Evolutionary conservation across 1,140 invertebrate genomes (phyloP), one percentile per base, ranked within the genome.

Genomic region (Patella vulgata): DNA sequence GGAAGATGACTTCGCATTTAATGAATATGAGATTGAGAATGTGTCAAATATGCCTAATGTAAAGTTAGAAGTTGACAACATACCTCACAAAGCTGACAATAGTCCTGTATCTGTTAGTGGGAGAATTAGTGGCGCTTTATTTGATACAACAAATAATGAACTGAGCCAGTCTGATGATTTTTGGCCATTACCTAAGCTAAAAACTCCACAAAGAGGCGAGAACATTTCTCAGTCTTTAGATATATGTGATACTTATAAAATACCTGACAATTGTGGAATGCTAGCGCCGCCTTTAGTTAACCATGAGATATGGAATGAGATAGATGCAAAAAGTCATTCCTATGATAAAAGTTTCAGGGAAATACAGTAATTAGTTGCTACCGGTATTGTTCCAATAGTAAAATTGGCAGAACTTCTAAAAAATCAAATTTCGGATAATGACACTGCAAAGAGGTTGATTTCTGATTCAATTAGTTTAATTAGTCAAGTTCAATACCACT

Each of bases 261-360:
- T 55, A 36, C 53, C 53, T 12, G 53, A 40, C 17, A 55, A 55
- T 55, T 55, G 53, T 55, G 53, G 40, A 42, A 55, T 39, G 53
- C 14, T 25, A 39, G 17, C 21, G 21, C 53, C 2, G 12, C 53
- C 33, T 17, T 40, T 42, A 4, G 33, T 55, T 39, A 40, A 55
- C 25, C n/a, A 55, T 36, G 30, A 39, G 36, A 42, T 39, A 23
- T 55, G 36, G 31, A 25, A 9, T 5, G 12, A 19, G 12, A 40
- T 55, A 11, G 40, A 55, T 42, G 36, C 19, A 17, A 36, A 33
- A 23, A 28, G 31, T 36, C 31, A 42, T 19, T 21, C 53, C 5
- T 19, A 39, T 21, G 53, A 55, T 42, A 55, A 19, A 28, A 40
- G 23, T 55, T n/a, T 36, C 14, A 36, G 14, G 14, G 33, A 14